These are phyloP conservation scores for Epirrita christyi DNA, from an alignment of 2,888 invertebrate genomes.

Conservation along the genomic window DNA sequence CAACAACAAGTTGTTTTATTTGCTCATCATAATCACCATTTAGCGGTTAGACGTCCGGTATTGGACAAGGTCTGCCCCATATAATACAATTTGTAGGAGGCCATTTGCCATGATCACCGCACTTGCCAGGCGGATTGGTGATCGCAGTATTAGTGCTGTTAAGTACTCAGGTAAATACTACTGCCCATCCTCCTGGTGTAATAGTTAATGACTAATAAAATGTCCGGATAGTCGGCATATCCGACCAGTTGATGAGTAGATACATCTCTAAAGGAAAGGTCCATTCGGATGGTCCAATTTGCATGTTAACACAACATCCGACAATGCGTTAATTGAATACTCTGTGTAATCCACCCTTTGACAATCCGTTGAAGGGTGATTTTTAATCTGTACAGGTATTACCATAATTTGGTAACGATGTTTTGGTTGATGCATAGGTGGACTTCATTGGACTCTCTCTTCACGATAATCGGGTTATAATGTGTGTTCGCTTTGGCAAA, in stretches of 20 bases:
- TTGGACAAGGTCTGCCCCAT: no score
- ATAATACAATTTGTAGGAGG: no score
- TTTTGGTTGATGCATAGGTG: conserved; percentile 20
- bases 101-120: no score
- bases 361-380: conserved; percentile 51
- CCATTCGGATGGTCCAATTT: conserved; percentile 73
- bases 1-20: no score
- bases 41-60: no score
- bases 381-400: conserved; percentile 58
- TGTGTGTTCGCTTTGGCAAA: neutral
- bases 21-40: no score
- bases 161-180: no score
- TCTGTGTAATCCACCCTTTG: conserved; percentile 60
- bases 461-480: neutral
- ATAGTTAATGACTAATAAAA: no score
- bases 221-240: neutral
- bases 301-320: conserved; percentile 70
- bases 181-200: no score
- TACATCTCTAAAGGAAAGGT: conserved; percentile 34
- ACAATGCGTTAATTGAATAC: conserved; percentile 73
- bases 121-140: no score
- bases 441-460: neutral
- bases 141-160: no score
- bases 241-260: neutral
- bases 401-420: conserved; percentile 35